A percentile compares a stretch with the other conserved stretches of the same genome.
phyloP scores from a whole-genome alignment of 2,797 vertebrate species.

The Macropus fuliginosus region DNA sequence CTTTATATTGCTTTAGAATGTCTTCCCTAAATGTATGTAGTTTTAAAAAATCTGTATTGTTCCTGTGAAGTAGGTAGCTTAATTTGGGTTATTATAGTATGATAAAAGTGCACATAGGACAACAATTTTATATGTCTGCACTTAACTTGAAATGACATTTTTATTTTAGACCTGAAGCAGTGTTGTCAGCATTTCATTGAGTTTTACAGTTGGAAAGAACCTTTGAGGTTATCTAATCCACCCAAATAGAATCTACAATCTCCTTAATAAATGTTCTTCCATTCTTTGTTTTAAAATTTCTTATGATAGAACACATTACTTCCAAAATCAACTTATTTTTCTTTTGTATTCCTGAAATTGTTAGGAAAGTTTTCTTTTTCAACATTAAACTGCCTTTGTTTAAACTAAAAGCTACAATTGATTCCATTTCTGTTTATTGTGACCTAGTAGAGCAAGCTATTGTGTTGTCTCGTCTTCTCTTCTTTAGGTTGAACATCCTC shows the following conservation, averaged over 20 bases:
- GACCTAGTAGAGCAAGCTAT: neutral
- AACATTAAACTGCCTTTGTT: neutral
- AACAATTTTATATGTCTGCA: neutral
- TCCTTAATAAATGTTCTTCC: neutral
- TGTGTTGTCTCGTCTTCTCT: neutral
- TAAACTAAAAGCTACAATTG: neutral
- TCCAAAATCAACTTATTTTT: neutral
- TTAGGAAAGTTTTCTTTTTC: neutral
- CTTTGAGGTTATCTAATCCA: neutral
- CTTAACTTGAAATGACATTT: neutral
- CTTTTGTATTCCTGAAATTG: neutral
- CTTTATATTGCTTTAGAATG: neutral
- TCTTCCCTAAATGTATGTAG: neutral
- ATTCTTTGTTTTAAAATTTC: neutral
- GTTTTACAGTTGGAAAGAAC: neutral
- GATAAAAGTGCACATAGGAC: neutral
- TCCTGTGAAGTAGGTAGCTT: neutral
- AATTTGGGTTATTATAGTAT: neutral
- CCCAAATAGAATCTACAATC: neutral
- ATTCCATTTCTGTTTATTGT: neutral
- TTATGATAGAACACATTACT: neutral
- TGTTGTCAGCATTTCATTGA: neutral
- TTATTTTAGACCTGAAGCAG: neutral
- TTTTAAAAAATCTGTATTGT: neutral
- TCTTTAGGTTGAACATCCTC: neutral